Conservation (phyloP, 2,113 vertebrate genomes). For the Pelecanus crispus region DNA sequence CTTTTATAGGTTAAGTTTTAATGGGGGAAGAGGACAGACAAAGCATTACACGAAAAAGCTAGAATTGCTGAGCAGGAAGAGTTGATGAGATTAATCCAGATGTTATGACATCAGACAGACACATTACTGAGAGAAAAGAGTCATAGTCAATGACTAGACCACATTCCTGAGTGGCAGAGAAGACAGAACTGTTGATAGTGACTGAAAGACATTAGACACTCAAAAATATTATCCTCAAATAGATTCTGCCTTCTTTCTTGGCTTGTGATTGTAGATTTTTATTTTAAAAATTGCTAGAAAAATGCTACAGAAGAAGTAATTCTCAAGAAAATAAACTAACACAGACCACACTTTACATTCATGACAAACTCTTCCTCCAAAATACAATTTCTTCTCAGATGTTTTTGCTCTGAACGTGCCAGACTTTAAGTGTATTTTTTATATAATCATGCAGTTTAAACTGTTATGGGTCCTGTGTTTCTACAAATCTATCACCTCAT, state of each 20-base stretch:
- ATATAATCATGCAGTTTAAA: neutral
- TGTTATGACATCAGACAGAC: neutral
- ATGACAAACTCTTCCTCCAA: neutral
- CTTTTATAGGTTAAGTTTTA: neutral
- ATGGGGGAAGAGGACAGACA: neutral
- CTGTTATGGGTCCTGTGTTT: neutral
- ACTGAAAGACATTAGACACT: neutral
- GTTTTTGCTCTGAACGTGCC: neutral
- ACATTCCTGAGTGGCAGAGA: neutral
- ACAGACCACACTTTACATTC: neutral
- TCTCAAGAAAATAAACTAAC: neutral
- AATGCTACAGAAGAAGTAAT: neutral
- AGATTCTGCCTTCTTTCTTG: neutral
- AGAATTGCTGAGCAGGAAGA: neutral
- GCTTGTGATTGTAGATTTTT: neutral
- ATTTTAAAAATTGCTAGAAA: neutral
- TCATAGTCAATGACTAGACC: neutral
- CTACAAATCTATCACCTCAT: neutral
- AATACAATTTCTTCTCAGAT: neutral
- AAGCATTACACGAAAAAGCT: neutral
- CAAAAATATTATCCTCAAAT: neutral
- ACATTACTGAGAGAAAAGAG: neutral
- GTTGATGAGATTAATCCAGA: neutral
- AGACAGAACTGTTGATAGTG: neutral
- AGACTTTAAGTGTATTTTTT: neutral